Evolutionary conservation across 2,888 invertebrate species (phyloP).

Genomic region (Beris morrisii): DNA sequence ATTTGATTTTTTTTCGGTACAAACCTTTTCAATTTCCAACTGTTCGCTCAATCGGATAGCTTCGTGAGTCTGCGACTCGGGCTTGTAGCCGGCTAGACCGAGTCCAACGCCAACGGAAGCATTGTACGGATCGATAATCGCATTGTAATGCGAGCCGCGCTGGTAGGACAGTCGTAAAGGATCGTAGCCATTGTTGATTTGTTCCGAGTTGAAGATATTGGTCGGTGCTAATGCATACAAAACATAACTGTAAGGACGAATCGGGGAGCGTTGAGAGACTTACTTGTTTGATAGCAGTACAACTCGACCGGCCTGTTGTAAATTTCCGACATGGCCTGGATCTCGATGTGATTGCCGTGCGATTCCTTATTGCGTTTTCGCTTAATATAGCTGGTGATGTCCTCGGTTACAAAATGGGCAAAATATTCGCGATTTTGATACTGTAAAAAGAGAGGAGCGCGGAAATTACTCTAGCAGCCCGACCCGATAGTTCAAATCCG

Average conservation of each 20-base stretch:
- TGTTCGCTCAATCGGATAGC: constrained; percentile 78
- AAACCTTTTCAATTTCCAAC: constrained; percentile 75
- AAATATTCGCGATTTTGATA: constrained; percentile 84
- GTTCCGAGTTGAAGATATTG: constrained; percentile 80
- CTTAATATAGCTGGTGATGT: constrained; percentile 79
- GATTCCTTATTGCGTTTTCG: constrained; percentile 77
- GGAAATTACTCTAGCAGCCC: background rate
- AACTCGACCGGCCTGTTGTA: constrained; percentile 86
- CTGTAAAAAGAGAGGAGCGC: constrained; percentile 56
- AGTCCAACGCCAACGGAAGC: constrained; percentile 80
- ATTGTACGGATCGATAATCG: constrained; percentile 82
- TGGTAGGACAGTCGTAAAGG: constrained; percentile 86
- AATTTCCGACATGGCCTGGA: constrained; percentile 88
- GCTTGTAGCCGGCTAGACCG: constrained; percentile 78
- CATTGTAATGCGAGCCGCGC: constrained; percentile 84
- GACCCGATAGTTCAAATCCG: background rate
- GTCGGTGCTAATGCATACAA: constrained; percentile 69
- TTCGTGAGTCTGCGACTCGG: constrained; percentile 72
- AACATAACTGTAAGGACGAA: background rate
- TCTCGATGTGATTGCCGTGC: constrained; percentile 89
- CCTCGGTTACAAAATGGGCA: constrained; percentile 86
- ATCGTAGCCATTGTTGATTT: constrained; percentile 70
- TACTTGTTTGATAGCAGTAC: constrained; percentile 59
- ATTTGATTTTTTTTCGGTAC: background rate
- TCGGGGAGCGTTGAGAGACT: constrained; percentile 33